These are phyloP conservation scores for Athrips mouffetella DNA, from an alignment of 2,888 invertebrate genomes.

Conservation along the genomic window DNA sequence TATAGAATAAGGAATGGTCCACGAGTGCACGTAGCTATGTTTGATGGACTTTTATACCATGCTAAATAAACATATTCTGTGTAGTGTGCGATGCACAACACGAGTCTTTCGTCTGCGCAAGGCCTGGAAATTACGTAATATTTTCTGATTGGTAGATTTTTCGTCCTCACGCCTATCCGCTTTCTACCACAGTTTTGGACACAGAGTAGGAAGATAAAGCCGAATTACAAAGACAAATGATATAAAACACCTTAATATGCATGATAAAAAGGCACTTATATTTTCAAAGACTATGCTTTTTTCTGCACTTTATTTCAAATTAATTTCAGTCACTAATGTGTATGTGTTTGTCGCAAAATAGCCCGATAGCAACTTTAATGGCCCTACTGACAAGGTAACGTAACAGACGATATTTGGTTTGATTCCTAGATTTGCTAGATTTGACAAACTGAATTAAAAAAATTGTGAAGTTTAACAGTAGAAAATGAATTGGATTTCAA, in stretches of 20 bases:
- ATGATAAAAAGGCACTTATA: constrained; percentile 20
- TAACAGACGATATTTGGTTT: constrained; percentile 40
- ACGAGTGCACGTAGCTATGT: no score
- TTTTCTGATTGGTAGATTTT: no score
- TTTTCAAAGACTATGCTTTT: constrained; percentile 23
- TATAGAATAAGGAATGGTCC: no score
- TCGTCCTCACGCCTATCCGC: no score
- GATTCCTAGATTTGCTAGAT: constrained; percentile 12
- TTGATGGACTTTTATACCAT: no score
- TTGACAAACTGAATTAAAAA: not conserved
- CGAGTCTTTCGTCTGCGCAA: no score
- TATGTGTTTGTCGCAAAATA: constrained; percentile 86
- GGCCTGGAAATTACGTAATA: no score
- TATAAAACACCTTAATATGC: constrained; percentile 6
- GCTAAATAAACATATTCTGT: no score
- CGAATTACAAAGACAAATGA: no score
- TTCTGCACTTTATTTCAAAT: constrained; percentile 36
- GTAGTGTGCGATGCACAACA: no score
- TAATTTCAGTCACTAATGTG: constrained; percentile 66
- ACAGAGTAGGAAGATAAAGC: no score
- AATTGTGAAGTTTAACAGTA: not conserved
- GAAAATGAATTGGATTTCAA: not conserved
- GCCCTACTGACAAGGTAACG: constrained; percentile 95
- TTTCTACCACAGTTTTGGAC: no score
- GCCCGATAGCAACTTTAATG: constrained; percentile 97